Evolutionary conservation across 2,888 invertebrate species (phyloP), one percentile per base, ranked within the genome.

Genomic region (Tinea pellionella): DNA sequence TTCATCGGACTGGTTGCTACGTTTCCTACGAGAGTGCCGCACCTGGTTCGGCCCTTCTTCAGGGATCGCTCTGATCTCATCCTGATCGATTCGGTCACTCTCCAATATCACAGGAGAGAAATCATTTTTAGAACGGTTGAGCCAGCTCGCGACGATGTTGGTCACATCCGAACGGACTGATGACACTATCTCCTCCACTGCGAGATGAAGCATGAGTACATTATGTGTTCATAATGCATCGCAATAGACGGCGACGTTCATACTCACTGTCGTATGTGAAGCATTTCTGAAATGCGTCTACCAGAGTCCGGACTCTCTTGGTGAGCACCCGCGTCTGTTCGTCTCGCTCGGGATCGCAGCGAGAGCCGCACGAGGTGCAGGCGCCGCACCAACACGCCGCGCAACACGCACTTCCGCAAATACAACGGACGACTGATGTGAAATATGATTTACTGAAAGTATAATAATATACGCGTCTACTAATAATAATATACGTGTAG

Each of bases 91-190:
- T 71, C 85, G 83, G 60, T 73, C 66, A 63, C 68, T 67, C 62
- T 70, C 59, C 13, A 59, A 68, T 2, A 70, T 64, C 58, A 77
- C 73, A 61, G 73, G 78, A 59, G 84, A 84, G 68, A 87, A 85
- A 57, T 81, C 76, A 63, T 86, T 87, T 67, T 83, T 75, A 24
- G 83, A 84, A 64, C 73, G 80, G 42, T 73, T 70, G 60, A 86
- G 67, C 86, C 85, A 85, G 55, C 80, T 77, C 62, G 74, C 75
- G 0, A 87, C 82, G 75, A 80, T 72, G 67, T 76, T 79, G 57
- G 68, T 68, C n/a, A 74, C n/a, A 12, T 8, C 3, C 7, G 24
- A 8, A 9, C 24, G 13, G 11, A 12, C 53, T 1, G 18, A 13
- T 8, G 29, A 59, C 12, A 59, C 63, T 42, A 66, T 63, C 62